phyloP scores from a whole-genome alignment of 2,113 vertebrate genomes.

The Passer montanus region DNA sequence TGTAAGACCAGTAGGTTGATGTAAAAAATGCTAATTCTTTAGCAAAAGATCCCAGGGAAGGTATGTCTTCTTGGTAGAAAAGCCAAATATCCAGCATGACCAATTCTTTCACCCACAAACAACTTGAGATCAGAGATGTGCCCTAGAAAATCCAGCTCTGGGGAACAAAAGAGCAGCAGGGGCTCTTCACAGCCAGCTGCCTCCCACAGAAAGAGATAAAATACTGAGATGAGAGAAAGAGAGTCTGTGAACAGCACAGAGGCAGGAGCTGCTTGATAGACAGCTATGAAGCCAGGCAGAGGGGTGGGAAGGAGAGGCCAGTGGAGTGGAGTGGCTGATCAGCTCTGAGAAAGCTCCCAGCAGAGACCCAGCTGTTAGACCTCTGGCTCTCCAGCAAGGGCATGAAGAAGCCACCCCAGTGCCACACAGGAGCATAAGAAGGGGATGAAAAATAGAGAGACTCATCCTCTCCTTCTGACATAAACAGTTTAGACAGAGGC shows the following conservation, averaged over 20 bases:
- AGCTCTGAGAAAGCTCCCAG: not conserved
- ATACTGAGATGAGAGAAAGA: not conserved
- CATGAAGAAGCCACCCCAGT: not conserved
- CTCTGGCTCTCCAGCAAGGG: not conserved
- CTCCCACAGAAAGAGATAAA: not conserved
- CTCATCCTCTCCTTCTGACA: not conserved
- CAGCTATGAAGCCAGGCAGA: not conserved
- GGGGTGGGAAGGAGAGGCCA: not conserved
- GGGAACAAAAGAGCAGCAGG: not conserved
- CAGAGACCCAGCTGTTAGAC: rapidly evolving
- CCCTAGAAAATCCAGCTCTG: not conserved
- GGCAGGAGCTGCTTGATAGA: not conserved
- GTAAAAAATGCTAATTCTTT: not conserved
- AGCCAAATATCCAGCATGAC: not conserved
- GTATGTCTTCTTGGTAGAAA: not conserved
- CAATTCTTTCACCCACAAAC: not conserved
- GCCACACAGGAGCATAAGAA: not conserved
- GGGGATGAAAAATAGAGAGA: not conserved
- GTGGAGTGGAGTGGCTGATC: not conserved
- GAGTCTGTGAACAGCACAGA: not conserved
- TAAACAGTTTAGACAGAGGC: not conserved
- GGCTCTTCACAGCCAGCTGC: not conserved
- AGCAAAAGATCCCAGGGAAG: not conserved
- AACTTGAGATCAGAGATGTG: not conserved
- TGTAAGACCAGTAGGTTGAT: not conserved